These are phyloP conservation scores for Lithosia quadra DNA, from an alignment of 2,888 invertebrate species.

Conservation along the genomic window DNA sequence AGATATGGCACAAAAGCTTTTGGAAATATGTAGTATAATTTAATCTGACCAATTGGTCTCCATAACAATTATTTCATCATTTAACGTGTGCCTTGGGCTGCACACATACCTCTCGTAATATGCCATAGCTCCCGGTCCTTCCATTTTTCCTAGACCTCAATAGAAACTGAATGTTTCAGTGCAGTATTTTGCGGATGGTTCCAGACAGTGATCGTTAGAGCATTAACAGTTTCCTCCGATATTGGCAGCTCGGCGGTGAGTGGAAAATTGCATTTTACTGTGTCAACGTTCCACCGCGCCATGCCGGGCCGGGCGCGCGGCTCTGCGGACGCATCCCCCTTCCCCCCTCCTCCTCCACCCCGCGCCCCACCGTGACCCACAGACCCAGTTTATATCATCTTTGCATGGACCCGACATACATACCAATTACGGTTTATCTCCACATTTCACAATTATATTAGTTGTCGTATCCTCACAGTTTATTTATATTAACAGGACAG, in stretches of 20 bases:
- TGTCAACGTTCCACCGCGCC: constrained; percentile 44
- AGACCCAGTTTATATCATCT: constrained; percentile 48
- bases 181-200: neutral
- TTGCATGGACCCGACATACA: constrained; percentile 32
- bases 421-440: constrained; percentile 18
- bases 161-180: neutral
- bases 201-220: constrained; percentile 12
- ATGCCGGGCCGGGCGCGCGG: neutral
- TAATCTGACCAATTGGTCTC: too few species aligned
- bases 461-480: neutral
- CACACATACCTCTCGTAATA: neutral
- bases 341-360: neutral
- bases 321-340: constrained; percentile 21
- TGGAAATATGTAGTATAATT: neutral
- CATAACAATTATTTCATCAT: neutral
- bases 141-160: neutral
- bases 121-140: too few species aligned
- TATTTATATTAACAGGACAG: neutral
- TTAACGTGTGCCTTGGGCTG: neutral
- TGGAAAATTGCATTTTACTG: constrained; percentile 64
- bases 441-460: neutral
- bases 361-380: constrained; percentile 43
- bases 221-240: constrained; percentile 22
- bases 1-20: neutral
- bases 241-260: constrained; percentile 30